phyloP scores from a whole-genome alignment of 2,888 invertebrate genomes.

The Acronicta leporina region DNA sequence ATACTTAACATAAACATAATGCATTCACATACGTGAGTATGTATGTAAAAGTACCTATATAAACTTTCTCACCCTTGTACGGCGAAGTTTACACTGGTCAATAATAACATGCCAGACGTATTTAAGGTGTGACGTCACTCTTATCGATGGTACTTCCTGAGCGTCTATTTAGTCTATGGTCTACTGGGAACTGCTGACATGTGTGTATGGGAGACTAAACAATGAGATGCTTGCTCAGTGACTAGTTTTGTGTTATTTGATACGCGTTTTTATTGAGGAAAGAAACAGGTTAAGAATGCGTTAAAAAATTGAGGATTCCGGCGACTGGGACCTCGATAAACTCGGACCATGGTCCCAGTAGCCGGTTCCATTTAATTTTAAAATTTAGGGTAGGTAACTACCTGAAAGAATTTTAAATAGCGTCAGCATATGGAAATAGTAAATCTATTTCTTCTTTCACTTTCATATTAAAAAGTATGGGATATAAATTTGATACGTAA shows the following conservation, averaged over 20 bases:
- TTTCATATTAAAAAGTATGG: too few relatives aligned
- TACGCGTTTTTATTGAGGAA: constrained; percentile 2
- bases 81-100: constrained; percentile 8
- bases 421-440: too few relatives aligned
- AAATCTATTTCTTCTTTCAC: too few relatives aligned
- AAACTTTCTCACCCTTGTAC: constrained; percentile 29
- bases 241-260: constrained; percentile 4
- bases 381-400: too few relatives aligned
- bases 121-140: constrained; percentile 16
- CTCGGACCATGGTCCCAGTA: too few relatives aligned
- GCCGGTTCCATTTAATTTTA: too few relatives aligned
- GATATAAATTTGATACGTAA: too few relatives aligned
- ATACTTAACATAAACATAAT: not conserved
- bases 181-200: constrained; percentile 24
- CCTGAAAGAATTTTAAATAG: too few relatives aligned
- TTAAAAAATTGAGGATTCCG: too few relatives aligned
- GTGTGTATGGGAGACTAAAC: constrained; percentile 59
- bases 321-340: too few relatives aligned
- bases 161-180: constrained; percentile 32
- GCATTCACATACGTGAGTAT: not conserved
- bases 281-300: too few relatives aligned
- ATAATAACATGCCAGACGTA: constrained; percentile 9
- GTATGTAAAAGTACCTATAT: constrained; percentile 1
- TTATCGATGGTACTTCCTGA: constrained; percentile 14
- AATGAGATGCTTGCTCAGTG: constrained; percentile 47